Evolutionary conservation across 2,888 invertebrate species (phyloP).

Genomic region (Pyrrhosoma nymphula): DNA sequence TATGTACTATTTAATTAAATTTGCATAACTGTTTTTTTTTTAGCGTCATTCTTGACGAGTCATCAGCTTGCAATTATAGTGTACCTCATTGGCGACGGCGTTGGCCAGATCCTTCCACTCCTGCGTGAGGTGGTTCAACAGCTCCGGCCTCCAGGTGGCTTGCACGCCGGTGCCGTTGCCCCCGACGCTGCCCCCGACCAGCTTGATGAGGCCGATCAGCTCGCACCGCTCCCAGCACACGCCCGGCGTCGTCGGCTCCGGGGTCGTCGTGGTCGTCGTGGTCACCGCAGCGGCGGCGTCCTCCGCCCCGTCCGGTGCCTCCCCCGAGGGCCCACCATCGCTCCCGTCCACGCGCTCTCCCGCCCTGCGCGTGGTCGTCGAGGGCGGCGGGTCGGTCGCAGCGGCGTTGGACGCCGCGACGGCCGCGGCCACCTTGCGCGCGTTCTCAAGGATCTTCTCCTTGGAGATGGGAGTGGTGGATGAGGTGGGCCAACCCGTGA

Average conservation of each 20-base stretch:
- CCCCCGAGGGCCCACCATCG: not conserved
- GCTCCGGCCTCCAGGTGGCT: constrained; percentile 91
- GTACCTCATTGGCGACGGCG: constrained; percentile 89
- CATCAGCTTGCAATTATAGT: too few relatives aligned
- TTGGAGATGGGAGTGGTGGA: constrained; percentile 93
- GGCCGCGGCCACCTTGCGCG: constrained; percentile 80
- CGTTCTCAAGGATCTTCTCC: constrained; percentile 86
- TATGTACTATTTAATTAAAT: too few relatives aligned
- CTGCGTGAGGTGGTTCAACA: constrained; percentile 90
- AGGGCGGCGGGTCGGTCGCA: constrained; percentile 77
- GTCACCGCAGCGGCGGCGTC: constrained; percentile 86
- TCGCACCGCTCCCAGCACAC: constrained; percentile 89
- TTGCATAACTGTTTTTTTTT: too few relatives aligned
- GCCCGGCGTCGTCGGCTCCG: constrained; percentile 87
- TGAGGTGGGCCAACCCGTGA: constrained; percentile 94
- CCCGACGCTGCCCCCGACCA: constrained; percentile 83
- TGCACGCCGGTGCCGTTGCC: constrained; percentile 3
- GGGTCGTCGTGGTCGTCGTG: constrained; percentile 86
- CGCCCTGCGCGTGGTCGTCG: constrained; percentile 62
- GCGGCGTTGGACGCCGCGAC: constrained; percentile 82
- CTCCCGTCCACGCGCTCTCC: constrained; percentile 77
- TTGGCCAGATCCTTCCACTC: constrained; percentile 92
- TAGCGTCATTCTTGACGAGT: too few relatives aligned
- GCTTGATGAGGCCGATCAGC: constrained; percentile 91
- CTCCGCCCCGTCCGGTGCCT: constrained; percentile 78